Percentiles rank a stretch among this genome's conserved stretches.
These are phyloP conservation scores for Dermochelys coriacea DNA, from an alignment of 2,797 vertebrate species.

Conservation along the genomic window DNA sequence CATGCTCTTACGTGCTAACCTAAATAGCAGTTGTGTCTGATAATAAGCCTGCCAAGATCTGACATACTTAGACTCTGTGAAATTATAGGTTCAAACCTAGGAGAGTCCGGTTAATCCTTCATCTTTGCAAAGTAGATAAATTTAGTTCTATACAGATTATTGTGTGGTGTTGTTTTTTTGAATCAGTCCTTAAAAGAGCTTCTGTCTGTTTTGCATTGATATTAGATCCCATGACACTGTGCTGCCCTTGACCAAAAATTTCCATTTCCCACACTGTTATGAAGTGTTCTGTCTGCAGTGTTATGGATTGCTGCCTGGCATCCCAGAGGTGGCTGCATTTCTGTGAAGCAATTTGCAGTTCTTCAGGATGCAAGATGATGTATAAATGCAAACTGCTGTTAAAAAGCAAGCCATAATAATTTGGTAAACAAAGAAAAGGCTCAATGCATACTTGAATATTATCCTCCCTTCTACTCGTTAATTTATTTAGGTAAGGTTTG, in stretches of 20 bases:
- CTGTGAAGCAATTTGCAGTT: neutral
- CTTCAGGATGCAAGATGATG: rapidly evolving
- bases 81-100: neutral
- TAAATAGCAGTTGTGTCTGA: neutral
- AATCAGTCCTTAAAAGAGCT: neutral
- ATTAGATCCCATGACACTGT: neutral
- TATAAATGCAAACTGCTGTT: neutral
- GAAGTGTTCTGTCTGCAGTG: neutral
- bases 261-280: neutral
- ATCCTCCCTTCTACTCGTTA: neutral
- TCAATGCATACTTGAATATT: neutral
- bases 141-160: neutral
- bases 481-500: neutral
- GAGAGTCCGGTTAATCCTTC: neutral
- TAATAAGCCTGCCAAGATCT: neutral
- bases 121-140: neutral
- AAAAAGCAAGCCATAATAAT: neutral
- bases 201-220: neutral
- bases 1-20: neutral
- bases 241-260: neutral
- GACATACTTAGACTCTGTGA: neutral
- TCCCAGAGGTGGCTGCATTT: rapidly evolving
- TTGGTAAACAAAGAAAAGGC: neutral
- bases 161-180: neutral
- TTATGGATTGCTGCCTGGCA: neutral